Evolutionary conservation across 2,888 invertebrate genomes (phyloP).

Genomic region (Cantharis flavilabris): DNA sequence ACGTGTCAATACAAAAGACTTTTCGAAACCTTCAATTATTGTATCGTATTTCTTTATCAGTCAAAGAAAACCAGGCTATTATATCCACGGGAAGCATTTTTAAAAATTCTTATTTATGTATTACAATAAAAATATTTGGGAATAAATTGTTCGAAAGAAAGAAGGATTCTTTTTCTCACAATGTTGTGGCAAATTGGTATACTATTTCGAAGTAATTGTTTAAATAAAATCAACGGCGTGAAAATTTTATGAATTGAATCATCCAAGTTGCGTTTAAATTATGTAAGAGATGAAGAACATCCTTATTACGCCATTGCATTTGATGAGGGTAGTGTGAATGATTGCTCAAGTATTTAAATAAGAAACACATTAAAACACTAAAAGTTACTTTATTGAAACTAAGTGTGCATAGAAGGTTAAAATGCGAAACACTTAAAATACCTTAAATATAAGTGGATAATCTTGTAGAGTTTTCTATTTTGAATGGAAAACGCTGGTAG

Average conservation of each 20-base stretch:
- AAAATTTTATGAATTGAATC: background rate
- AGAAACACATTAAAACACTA: background rate
- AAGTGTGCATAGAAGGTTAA: background rate
- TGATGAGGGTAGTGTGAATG: background rate
- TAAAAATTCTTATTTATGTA: background rate
- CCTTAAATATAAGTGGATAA: background rate
- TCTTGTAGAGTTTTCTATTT: background rate
- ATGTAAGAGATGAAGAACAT: background rate
- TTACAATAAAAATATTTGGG: background rate
- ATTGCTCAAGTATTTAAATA: background rate
- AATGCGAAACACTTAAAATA: background rate
- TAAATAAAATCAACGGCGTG: background rate
- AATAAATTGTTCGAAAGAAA: background rate
- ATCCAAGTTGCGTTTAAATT: background rate
- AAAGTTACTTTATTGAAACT: background rate
- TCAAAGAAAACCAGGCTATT: background rate
- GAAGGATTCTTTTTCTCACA: background rate
- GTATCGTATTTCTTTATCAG: conserved; percentile 2
- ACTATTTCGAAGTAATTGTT: background rate
- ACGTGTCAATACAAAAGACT: background rate
- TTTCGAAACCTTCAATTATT: background rate
- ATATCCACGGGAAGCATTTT: background rate
- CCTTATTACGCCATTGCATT: background rate
- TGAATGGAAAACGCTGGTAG: background rate
- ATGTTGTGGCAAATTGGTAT: background rate